Percentiles rank a stretch among this genome's conserved stretches.
Evolutionary conservation across 2,113 vertebrate species (phyloP).

Genomic region (Gopherus flavomarginatus): DNA sequence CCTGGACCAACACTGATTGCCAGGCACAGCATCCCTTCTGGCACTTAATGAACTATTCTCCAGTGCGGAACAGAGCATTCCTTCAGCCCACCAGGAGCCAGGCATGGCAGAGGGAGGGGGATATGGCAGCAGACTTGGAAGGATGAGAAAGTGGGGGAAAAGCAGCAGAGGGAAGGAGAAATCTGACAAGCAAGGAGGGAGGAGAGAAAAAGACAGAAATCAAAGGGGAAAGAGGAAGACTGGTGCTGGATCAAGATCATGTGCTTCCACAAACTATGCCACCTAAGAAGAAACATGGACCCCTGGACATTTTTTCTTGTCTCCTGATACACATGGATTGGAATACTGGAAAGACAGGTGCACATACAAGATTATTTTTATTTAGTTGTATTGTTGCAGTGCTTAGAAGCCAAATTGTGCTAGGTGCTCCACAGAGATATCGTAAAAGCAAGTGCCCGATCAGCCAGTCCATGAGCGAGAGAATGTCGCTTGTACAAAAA

Average conservation of each 20-base stretch:
- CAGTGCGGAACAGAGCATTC: fast-evolving
- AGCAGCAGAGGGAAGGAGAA: not conserved
- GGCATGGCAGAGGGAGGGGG: fast-evolving
- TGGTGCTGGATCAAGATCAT: fast-evolving
- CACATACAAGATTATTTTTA: not conserved
- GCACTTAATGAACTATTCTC: not conserved
- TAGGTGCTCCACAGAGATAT: not conserved
- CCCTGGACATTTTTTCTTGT: not conserved
- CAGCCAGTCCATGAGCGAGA: not conserved
- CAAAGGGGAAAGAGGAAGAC: not conserved
- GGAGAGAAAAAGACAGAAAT: not conserved
- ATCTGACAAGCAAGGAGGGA: not conserved
- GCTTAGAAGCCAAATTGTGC: not conserved
- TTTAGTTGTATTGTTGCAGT: not conserved
- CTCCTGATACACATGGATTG: not conserved
- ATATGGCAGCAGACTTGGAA: not conserved
- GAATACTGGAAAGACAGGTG: not conserved
- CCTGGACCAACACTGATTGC: not conserved
- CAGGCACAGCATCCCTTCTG: fast-evolving
- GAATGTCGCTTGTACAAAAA: not conserved
- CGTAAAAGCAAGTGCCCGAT: not conserved
- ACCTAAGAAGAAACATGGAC: not conserved
- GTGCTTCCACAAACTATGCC: not conserved
- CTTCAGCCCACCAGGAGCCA: fast-evolving
- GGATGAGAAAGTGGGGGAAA: not conserved